phyloP scores from a whole-genome alignment of 1,140 invertebrate species.

The Centruroides vittatus region DNA sequence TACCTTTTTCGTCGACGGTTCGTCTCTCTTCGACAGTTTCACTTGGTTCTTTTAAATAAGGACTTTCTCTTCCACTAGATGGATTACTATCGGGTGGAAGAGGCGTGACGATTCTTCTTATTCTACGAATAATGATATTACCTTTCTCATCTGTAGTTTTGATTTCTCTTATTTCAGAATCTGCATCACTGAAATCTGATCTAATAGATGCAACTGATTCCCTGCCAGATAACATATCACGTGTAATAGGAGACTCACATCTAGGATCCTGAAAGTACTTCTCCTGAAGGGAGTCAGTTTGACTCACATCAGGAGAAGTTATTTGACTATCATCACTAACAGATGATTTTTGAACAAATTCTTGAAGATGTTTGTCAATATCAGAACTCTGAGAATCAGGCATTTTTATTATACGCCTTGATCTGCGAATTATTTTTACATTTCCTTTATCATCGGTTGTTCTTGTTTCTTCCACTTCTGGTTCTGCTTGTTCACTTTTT shows the following conservation, averaged over 20 bases:
- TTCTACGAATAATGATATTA: background rate
- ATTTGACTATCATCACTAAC: no score
- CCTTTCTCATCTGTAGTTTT: conserved; percentile 10
- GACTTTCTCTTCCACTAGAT: background rate
- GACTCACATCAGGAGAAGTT: no score
- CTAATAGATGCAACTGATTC: conserved; percentile 3
- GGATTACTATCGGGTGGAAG: no score
- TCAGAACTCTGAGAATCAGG: background rate
- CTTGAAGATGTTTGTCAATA: conserved; percentile 14
- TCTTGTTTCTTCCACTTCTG: conserved; percentile 8
- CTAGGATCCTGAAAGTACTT: no score
- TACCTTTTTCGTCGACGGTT: conserved; percentile 12
- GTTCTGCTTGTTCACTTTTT: background rate
- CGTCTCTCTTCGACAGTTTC: conserved; percentile 12
- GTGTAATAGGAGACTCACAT: no score
- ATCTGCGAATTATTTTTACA: conserved; percentile 4
- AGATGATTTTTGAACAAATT: conserved; percentile 3
- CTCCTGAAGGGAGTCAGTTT: no score
- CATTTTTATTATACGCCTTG: background rate
- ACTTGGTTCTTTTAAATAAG: no score
- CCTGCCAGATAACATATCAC: background rate
- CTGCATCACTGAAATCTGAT: background rate
- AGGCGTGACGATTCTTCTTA: no score
- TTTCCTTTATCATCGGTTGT: conserved; percentile 11
- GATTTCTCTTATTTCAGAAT: conserved; percentile 10